phyloP scores from a whole-genome alignment of 2,113 vertebrate genomes.

The Aviceda subcristata region DNA sequence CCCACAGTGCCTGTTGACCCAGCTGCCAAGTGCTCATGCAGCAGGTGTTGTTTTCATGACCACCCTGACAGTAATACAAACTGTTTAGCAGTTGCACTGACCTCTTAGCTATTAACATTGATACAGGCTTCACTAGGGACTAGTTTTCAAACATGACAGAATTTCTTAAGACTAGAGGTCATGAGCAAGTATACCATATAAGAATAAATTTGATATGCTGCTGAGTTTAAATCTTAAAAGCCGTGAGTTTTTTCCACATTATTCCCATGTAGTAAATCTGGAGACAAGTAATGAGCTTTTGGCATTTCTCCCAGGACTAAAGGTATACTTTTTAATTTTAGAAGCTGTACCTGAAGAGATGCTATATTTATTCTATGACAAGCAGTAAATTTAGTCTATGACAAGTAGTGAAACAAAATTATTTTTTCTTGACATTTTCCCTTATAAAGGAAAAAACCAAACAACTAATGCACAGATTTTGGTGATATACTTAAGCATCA shows the following conservation, averaged over 20 bases:
- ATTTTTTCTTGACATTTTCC: slow-evolving; percentile 12
- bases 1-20: slow-evolving; percentile 99
- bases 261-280: slow-evolving; percentile 65
- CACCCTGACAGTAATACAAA: slow-evolving; percentile 98
- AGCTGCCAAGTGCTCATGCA: slow-evolving; percentile 94
- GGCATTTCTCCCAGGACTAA: slow-evolving; percentile 50
- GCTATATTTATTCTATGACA: slow-evolving; percentile 28
- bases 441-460: slow-evolving; percentile 7
- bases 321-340: slow-evolving; percentile 64
- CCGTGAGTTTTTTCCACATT: slow-evolving; percentile 63
- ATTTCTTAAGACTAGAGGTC: slow-evolving; percentile 80
- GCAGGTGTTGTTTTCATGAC: slow-evolving; percentile 99
- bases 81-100: slow-evolving; percentile 97
- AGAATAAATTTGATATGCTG: slow-evolving; percentile 77
- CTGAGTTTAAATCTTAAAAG: slow-evolving; percentile 72
- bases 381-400: slow-evolving; percentile 1
- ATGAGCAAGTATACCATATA: slow-evolving; percentile 79
- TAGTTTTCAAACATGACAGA: slow-evolving; percentile 80
- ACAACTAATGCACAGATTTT: background rate
- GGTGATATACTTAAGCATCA: background rate
- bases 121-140: slow-evolving; percentile 84
- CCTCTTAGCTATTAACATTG: slow-evolving; percentile 90
- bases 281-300: slow-evolving; percentile 59
- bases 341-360: slow-evolving; percentile 62
- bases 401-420: slow-evolving; percentile 16